A percentile compares a stretch with the other conserved stretches of the same genome.
phyloP scores from a whole-genome alignment of 2,888 invertebrate genomes.

The Tachina fera region DNA sequence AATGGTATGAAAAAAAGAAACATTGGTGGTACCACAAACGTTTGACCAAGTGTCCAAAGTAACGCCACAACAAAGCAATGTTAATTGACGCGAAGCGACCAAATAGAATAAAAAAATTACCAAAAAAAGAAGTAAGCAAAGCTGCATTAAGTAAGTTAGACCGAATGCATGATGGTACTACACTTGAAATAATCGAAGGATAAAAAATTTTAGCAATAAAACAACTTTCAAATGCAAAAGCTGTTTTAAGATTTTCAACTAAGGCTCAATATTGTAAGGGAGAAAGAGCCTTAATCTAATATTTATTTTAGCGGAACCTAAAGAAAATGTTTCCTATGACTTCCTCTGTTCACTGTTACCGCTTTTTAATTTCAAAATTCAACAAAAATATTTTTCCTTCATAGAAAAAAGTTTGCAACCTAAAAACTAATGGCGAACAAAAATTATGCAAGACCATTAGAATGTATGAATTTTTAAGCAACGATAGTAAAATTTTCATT shows the following conservation, averaged over 20 bases:
- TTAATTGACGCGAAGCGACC: slow-evolving; percentile 80
- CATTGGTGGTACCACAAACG: slow-evolving; percentile 72
- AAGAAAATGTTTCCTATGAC: background rate
- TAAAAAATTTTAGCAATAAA: background rate
- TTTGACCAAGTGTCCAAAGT: slow-evolving; percentile 79
- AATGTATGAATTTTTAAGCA: slow-evolving; percentile 61
- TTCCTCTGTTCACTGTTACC: background rate
- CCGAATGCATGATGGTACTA: slow-evolving; percentile 29
- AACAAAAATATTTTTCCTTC: background rate
- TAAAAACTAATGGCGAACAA: slow-evolving; percentile 60
- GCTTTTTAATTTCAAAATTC: background rate
- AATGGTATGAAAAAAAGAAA: slow-evolving; percentile 48
- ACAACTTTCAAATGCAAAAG: too few relatives aligned
- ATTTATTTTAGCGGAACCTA: background rate
- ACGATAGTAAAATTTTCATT: slow-evolving; percentile 61
- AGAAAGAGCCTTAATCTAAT: too few relatives aligned
- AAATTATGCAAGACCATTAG: slow-evolving; percentile 49
- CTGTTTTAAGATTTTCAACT: background rate
- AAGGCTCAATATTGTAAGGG: background rate
- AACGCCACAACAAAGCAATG: slow-evolving; percentile 82
- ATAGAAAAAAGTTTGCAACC: slow-evolving; percentile 32
- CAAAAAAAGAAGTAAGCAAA: slow-evolving; percentile 15
- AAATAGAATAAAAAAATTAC: slow-evolving; percentile 42
- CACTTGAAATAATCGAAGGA: background rate
- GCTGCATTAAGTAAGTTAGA: background rate